A percentile compares a stretch with the other conserved stretches of the same genome.
These are phyloP conservation scores for Anagyrus pseudococci DNA, from an alignment of 2,888 invertebrate genomes.

Conservation along the genomic window DNA sequence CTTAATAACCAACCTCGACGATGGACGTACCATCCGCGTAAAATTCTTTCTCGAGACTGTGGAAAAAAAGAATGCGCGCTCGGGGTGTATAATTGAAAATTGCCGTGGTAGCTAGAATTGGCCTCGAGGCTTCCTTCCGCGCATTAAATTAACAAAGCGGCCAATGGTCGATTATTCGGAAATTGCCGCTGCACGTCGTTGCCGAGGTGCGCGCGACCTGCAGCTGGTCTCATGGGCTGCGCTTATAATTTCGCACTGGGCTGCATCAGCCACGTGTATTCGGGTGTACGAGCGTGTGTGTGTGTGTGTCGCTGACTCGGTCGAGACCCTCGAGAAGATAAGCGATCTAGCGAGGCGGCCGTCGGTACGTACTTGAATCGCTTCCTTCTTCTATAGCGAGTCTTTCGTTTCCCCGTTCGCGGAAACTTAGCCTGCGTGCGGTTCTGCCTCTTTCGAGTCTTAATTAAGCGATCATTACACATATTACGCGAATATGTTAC, in stretches of 20 bases:
- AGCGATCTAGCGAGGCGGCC: slow-evolving; percentile 17
- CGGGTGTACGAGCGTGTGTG: too few relatives aligned
- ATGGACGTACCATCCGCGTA: slow-evolving; percentile 16
- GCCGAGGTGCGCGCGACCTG: neutral
- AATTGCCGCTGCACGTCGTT: neutral
- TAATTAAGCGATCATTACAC: slow-evolving; percentile 28
- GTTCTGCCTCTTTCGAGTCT: neutral
- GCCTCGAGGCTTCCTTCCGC: too few relatives aligned
- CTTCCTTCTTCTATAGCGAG: neutral
- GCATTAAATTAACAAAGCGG: too few relatives aligned
- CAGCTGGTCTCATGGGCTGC: neutral
- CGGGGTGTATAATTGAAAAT: too few relatives aligned
- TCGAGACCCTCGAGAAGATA: slow-evolving; percentile 1
- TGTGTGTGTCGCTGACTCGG: neutral
- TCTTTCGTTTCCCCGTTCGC: neutral
- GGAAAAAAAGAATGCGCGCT: too few relatives aligned
- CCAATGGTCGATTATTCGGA: too few relatives aligned
- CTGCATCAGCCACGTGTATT: too few relatives aligned
- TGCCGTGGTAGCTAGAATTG: too few relatives aligned
- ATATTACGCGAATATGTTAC: too few relatives aligned
- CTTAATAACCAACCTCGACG: neutral
- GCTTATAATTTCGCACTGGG: too few relatives aligned
- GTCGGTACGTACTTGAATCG: slow-evolving; percentile 1
- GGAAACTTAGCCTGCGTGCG: slow-evolving; percentile 17
- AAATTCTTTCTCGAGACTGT: too few relatives aligned